phyloP scores from a whole-genome alignment of 2,113 vertebrate genomes.

The Rana temporaria region DNA sequence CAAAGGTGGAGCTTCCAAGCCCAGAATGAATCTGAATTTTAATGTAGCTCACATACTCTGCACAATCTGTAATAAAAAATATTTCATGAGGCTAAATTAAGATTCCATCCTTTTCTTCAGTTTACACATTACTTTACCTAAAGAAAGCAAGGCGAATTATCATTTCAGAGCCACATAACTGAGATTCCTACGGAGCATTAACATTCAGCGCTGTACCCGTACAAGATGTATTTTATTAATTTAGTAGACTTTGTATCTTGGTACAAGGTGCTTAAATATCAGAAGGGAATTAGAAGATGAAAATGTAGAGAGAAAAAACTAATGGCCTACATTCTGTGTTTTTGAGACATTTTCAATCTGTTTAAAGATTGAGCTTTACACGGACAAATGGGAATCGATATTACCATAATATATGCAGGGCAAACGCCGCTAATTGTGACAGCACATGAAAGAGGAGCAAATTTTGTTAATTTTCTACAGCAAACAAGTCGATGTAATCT shows the following conservation, averaged over 20 bases:
- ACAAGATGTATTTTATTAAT: slow-evolving; percentile 58
- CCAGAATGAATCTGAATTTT: not conserved
- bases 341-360: slow-evolving; percentile 58
- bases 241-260: slow-evolving; percentile 56
- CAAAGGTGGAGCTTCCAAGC: too few species aligned
- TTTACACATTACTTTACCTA: slow-evolving; percentile 40
- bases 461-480: slow-evolving; percentile 57
- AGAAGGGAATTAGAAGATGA: slow-evolving; percentile 57
- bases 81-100: not conserved
- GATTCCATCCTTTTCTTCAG: slow-evolving; percentile 1
- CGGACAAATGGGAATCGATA: slow-evolving; percentile 55
- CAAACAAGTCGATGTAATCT: slow-evolving; percentile 68
- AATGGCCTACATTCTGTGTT: slow-evolving; percentile 52
- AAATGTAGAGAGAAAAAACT: slow-evolving; percentile 51
- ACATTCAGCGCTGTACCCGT: slow-evolving; percentile 38
- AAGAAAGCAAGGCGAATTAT: slow-evolving; percentile 36
- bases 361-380: slow-evolving; percentile 56
- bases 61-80: slow-evolving; percentile 13
- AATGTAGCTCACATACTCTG: not conserved
- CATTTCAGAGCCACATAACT: slow-evolving; percentile 36
- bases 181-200: slow-evolving; percentile 15
- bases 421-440: slow-evolving; percentile 51
- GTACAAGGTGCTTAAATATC: slow-evolving; percentile 55
- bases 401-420: slow-evolving; percentile 54
- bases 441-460: slow-evolving; percentile 49